Percentiles rank a stretch among this genome's conserved stretches.
phyloP scores from a whole-genome alignment of 2,113 vertebrate genomes.

The Origma solitaria region DNA sequence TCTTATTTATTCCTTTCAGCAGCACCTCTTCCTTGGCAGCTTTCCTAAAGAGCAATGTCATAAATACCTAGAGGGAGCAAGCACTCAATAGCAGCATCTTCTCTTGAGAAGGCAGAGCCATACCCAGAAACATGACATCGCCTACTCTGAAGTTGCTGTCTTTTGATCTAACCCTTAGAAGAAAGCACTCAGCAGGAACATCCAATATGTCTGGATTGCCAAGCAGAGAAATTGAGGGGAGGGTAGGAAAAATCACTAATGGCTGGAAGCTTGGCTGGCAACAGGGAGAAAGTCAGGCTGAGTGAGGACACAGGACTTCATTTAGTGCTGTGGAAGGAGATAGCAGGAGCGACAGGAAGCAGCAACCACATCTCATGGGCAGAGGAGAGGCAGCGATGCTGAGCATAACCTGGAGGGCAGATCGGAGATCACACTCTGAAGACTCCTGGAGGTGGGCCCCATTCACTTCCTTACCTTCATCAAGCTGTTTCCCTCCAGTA shows the following conservation, averaged over 20 bases:
- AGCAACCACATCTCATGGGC: fast-evolving
- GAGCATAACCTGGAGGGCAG: not conserved
- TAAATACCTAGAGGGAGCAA: not conserved
- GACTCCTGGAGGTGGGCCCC: not conserved
- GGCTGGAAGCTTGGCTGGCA: not conserved
- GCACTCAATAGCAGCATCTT: not conserved
- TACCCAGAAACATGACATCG: not conserved
- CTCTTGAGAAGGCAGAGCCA: not conserved
- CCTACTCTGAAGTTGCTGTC: not conserved
- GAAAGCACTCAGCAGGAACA: not conserved
- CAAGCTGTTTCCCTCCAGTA: not conserved
- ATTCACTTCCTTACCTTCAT: not conserved
- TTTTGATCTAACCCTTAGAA: not conserved
- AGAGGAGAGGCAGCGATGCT: not conserved
- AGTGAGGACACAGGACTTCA: not conserved
- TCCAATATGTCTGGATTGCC: not conserved
- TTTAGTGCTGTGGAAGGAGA: not conserved
- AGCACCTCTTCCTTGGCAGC: not conserved
- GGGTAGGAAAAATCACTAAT: not conserved
- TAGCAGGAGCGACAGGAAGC: not conserved
- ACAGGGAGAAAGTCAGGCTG: not conserved
- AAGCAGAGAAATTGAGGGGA: not conserved
- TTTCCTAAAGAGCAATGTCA: not conserved
- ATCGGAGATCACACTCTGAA: not conserved
- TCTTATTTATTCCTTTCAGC: constrained; percentile 6